Conservation (phyloP, 2,113 vertebrate genomes). For the Mesitornis unicolor region DNA sequence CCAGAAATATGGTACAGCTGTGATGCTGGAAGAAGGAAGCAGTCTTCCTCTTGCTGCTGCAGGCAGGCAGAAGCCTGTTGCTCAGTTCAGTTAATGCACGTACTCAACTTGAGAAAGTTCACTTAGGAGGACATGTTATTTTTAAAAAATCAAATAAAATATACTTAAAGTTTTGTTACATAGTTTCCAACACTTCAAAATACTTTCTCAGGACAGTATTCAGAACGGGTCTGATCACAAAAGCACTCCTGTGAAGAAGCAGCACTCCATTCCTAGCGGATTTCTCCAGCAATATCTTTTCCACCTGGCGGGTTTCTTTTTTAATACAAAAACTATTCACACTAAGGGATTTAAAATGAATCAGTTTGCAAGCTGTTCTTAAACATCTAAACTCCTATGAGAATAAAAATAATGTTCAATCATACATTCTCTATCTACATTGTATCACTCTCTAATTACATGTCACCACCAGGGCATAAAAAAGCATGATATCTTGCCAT, state of each 20-base stretch:
- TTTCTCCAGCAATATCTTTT: conserved; percentile 8
- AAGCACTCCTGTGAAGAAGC: background rate
- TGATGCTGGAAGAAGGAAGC: background rate
- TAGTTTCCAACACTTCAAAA: background rate
- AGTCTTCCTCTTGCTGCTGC: conserved; percentile 13
- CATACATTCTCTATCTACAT: background rate
- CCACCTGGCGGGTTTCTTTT: background rate
- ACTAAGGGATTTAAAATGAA: conserved; percentile 20
- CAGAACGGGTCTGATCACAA: background rate
- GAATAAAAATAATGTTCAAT: conserved; percentile 22
- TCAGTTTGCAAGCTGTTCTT: conserved; percentile 22
- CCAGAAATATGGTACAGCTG: background rate
- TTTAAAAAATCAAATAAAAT: background rate
- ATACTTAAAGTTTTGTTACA: background rate
- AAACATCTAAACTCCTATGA: background rate
- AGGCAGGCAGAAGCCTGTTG: background rate
- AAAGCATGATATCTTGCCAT: background rate
- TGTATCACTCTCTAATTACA: background rate
- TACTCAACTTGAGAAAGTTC: conserved; percentile 38
- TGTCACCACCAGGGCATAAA: background rate
- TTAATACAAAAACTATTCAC: background rate
- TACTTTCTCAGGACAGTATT: background rate
- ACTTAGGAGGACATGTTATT: background rate
- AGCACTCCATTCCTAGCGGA: background rate
- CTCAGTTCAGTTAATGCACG: conserved; percentile 30